Evolutionary conservation across 2,797 vertebrate species (phyloP).

Genomic region (Fistularia commersonii): DNA sequence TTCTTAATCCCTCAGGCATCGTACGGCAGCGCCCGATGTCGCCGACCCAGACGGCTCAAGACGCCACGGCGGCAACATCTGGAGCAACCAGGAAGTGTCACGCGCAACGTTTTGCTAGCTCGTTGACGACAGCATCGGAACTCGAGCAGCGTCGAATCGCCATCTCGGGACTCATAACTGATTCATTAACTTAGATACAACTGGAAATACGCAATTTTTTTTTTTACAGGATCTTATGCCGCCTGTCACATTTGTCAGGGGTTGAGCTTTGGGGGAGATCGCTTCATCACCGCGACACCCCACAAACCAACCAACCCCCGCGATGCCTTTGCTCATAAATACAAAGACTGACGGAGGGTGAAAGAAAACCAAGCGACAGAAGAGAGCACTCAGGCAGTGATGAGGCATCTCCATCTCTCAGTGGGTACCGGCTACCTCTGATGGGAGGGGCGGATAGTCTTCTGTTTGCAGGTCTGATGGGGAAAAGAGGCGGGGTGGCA

Average conservation of each 20-base stretch:
- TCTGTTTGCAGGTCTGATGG: slow-evolving; percentile 26
- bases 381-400: slow-evolving; percentile 36
- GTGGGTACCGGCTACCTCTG: slow-evolving; percentile 25
- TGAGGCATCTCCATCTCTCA: slow-evolving; percentile 39
- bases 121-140: too few species aligned
- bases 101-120: too few species aligned
- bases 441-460: slow-evolving; percentile 37
- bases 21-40: too few species aligned
- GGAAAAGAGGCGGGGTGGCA: slow-evolving; percentile 19
- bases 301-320: slow-evolving; percentile 28
- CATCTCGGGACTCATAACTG: too few species aligned
- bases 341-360: slow-evolving; percentile 24
- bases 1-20: too few species aligned
- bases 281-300: slow-evolving; percentile 1
- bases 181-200: too few species aligned
- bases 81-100: too few species aligned
- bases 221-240: too few species aligned
- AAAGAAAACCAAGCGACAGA: background rate
- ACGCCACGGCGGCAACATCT: too few species aligned
- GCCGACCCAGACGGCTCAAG: too few species aligned
- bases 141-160: too few species aligned
- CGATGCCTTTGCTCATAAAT: slow-evolving; percentile 31
- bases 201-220: too few species aligned
- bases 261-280: slow-evolving; percentile 10
- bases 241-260: slow-evolving; percentile 10